phyloP scores from a whole-genome alignment of 2,797 vertebrate species.

The Balearica regulorum region DNA sequence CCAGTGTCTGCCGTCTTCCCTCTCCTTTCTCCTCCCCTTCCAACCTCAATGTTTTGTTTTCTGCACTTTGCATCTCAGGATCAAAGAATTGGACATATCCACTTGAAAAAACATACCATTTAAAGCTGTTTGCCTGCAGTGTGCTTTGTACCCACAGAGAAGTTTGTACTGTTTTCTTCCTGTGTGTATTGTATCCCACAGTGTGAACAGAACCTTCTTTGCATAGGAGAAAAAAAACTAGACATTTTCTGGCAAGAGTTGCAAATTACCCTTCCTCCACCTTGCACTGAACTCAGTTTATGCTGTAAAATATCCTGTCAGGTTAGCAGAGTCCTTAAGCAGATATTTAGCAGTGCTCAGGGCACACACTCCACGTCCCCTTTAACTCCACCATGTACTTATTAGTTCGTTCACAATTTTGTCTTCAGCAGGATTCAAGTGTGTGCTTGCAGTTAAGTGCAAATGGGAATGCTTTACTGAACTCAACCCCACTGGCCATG shows the following conservation, averaged over 20 bases:
- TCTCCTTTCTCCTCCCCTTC: background rate
- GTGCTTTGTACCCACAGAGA: background rate
- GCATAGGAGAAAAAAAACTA: background rate
- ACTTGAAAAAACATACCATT: background rate
- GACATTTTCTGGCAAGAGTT: background rate
- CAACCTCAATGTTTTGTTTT: background rate
- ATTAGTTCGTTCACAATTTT: background rate
- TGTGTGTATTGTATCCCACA: background rate
- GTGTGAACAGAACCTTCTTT: background rate
- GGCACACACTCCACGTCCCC: background rate
- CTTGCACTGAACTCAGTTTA: background rate
- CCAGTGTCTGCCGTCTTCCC: background rate
- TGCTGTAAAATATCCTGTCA: background rate
- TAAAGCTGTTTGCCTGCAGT: background rate
- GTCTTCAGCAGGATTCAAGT: background rate
- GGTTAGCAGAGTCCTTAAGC: background rate
- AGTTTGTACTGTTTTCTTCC: background rate
- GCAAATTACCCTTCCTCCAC: background rate
- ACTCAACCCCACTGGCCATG: rapidly evolving
- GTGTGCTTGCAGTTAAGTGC: background rate
- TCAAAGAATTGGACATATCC: background rate
- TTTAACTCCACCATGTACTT: background rate
- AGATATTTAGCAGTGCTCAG: background rate
- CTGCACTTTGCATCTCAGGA: background rate
- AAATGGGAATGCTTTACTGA: background rate